Evolutionary conservation across 2,888 invertebrate species (phyloP), one percentile per base, ranked within the genome.

Genomic region (Megamerina dolium): DNA sequence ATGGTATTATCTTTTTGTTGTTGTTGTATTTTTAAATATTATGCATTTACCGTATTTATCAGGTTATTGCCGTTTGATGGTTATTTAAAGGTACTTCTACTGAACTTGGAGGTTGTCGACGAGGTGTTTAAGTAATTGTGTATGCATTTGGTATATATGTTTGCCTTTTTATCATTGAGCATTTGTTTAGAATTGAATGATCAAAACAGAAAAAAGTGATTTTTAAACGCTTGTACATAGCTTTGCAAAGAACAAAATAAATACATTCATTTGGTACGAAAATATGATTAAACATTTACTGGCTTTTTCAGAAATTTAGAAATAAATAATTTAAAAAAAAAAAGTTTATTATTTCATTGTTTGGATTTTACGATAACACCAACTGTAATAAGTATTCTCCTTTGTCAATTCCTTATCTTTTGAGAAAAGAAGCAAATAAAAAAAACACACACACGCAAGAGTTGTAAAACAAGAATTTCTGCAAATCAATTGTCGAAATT

Each of bases 361-460:
- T 33, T 57, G 55, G 13, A 68, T 63, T 56, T 68, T 66, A 21
- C 59, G 62, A 54, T 70, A 68, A 3, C 63, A 33, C 67, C 68
- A 70, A 21, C 55, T 51, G 44, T 63, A 62, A 47, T 70, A 70
- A 3, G 59, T 50, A 13, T 57, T 62, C 17, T 67, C 64, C 38
- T 59, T 67, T 13, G 52, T 49, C 32, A 59, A 43, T 45, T 66
- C 62, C 41, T 64, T 66, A 19, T 64, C 66, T 60, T 50, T 8
- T 8, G 2, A 44, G 52, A 37, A 14, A 31, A 38, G 18, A 19
- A 39, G 36, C 6, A 21, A 36, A 29, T 4, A 14, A 20, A 32
- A 21, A 32, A 43, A 18, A 30, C 6, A 8, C n/a, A n/a, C n/a
- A n/a, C n/a, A n/a, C n/a, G n/a, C 18, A 19, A 37, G 30, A 27